phyloP scores from a whole-genome alignment of 2,888 invertebrate species.

The Phorcus lineatus region DNA sequence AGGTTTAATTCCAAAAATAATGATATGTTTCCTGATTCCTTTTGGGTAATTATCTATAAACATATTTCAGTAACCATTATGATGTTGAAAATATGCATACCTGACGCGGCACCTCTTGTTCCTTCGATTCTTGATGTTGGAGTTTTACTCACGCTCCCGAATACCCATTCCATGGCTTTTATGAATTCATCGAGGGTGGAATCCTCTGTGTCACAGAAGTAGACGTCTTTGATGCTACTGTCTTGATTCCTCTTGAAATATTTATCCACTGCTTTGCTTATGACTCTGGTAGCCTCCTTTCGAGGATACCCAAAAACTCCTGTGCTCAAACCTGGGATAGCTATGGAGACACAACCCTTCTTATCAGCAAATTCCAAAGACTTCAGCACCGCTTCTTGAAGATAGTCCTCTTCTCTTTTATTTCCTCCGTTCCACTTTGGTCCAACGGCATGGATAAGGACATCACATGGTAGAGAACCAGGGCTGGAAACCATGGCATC shows the following conservation, averaged over 20 bases:
- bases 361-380: conserved; percentile 38
- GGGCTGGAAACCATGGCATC: conserved; percentile 31
- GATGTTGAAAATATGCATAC: too few species aligned
- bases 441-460: conserved; percentile 41
- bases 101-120: too few species aligned
- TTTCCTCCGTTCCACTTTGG: conserved; percentile 37
- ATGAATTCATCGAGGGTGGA: conserved; percentile 42
- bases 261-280: conserved; percentile 34
- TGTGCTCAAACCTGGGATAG: conserved; percentile 60
- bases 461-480: conserved; percentile 32
- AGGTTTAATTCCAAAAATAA: too few species aligned
- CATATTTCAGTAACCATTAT: too few species aligned
- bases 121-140: not conserved
- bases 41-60: too few species aligned
- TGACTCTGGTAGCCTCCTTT: conserved; percentile 33
- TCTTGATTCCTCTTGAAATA: conserved; percentile 25
- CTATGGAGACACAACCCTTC: conserved; percentile 42
- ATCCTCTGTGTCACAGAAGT: conserved; percentile 45
- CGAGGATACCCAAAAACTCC: conserved; percentile 58
- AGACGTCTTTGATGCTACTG: conserved; percentile 32
- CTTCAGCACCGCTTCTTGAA: conserved; percentile 36
- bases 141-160: not conserved
- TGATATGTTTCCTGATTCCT: too few species aligned
- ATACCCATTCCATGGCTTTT: conserved; percentile 30
- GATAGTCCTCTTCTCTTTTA: conserved; percentile 28